Conservation (phyloP, 2,888 invertebrate species). For the Lacanobia oleracea region DNA sequence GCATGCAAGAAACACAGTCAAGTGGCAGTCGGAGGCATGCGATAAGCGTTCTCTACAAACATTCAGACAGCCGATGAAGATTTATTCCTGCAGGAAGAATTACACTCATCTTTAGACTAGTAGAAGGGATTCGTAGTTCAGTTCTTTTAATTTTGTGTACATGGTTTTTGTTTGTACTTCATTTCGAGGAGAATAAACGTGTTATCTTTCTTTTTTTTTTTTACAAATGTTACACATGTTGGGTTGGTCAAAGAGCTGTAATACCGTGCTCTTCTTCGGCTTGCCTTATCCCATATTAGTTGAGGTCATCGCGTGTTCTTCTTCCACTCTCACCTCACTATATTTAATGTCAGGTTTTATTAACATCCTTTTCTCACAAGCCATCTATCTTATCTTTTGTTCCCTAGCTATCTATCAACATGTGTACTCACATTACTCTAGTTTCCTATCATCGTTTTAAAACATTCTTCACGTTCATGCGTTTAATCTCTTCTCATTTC, state of each 20-base stretch:
- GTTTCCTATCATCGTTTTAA: too few species aligned
- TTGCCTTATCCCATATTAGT: background rate
- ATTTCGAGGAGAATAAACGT: too few species aligned
- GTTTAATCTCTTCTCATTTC: too few species aligned
- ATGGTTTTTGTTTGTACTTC: too few species aligned
- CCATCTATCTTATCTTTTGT: background rate
- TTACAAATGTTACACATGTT: too few species aligned
- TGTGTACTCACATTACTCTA: background rate
- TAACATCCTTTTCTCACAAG: constrained; percentile 6
- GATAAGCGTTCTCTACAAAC: constrained; percentile 1
- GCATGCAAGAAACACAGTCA: constrained; percentile 1
- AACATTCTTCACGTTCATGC: background rate
- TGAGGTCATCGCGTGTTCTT: background rate
- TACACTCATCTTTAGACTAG: background rate
- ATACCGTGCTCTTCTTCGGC: background rate
- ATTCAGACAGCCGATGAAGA: background rate
- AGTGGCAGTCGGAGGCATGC: background rate
- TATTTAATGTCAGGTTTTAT: background rate
- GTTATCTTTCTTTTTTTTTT: too few species aligned
- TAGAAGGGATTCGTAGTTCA: too few species aligned
- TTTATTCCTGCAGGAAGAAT: background rate
- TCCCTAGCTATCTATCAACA: background rate
- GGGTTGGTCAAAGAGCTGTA: background rate
- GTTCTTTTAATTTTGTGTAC: too few species aligned
- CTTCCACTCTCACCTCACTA: background rate